Conservation (phyloP, 2,797 vertebrate genomes). For the Sebastes elongatus region DNA sequence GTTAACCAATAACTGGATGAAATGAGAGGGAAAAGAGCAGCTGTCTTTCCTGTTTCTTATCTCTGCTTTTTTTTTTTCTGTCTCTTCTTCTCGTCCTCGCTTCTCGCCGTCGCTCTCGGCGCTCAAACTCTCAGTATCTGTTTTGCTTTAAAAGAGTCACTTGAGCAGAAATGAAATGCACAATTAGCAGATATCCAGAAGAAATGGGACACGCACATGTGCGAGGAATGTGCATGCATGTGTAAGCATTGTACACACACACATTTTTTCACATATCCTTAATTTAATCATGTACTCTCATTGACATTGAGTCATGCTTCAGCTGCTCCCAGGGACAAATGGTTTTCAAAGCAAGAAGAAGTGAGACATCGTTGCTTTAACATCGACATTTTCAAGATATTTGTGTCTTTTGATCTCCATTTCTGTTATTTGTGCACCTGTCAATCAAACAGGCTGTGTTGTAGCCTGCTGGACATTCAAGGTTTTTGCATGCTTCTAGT, state of each 20-base stretch:
- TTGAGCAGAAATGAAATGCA: constrained; percentile 80
- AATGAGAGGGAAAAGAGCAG: constrained; percentile 95
- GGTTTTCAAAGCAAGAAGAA: constrained; percentile 28
- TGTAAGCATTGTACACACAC: constrained; percentile 51
- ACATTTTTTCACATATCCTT: constrained; percentile 36
- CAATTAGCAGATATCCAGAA: constrained; percentile 81
- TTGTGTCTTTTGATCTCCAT: background rate
- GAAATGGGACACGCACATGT: constrained; percentile 70
- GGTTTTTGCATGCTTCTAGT: background rate
- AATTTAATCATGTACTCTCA: constrained; percentile 69
- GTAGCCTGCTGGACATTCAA: background rate
- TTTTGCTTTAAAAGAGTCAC: constrained; percentile 73
- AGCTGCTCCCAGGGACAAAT: constrained; percentile 47
- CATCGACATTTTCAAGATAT: background rate
- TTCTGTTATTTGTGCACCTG: background rate
- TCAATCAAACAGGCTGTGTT: background rate
- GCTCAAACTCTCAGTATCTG: constrained; percentile 68
- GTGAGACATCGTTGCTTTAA: constrained; percentile 13
- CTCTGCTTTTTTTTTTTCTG: constrained; percentile 39
- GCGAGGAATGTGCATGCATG: constrained; percentile 61
- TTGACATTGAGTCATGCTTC: constrained; percentile 53
- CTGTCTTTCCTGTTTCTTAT: constrained; percentile 89
- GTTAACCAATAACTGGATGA: constrained; percentile 96
- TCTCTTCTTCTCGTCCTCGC: constrained; percentile 41
- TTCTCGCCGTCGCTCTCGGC: constrained; percentile 64